Base-by-base conservation (phyloP, 2,113 vertebrate genomes). In the Pterocles gutturalis region DNA sequence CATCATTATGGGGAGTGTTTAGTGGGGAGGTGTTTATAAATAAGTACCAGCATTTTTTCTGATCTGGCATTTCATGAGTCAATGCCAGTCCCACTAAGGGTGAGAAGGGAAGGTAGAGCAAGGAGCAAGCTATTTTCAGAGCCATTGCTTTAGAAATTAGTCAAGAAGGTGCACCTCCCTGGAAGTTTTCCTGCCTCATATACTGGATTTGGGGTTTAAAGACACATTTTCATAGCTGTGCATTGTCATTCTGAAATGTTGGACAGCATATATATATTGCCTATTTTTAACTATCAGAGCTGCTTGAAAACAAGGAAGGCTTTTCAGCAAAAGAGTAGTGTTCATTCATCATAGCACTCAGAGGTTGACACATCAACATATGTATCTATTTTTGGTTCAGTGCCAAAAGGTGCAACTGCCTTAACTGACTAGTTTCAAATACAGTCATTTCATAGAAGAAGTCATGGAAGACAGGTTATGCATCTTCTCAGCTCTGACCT, bases 71-170 rank as follows among this genome's bases (percentile, higher is more conserved):
- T 76, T 96, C 26, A 53, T 5, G 24, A 93, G 69, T 36, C 71
- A 82, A 82, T 90, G 31, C 43, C 73, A 83, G 29, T 46, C 38
- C 57, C 71, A 17, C 9, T 3, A 58, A 12, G n/a, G 29, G 76
- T 58, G 48, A 66, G 48, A 64, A 48, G 10, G 13, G n/a, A 36
- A 87, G 51, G 54, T 46, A 72, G n/a, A 89, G 31, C 53, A 46
- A 53, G 82, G 57, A 71, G 38, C 19, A 36, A 84, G 69, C 54
- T 93, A 11, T 91, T 97, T 97, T 83, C 83, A 54, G 81, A 94
- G 71, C 49, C 43, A 11, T 41, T 66, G 77, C 28, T 91, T 97
- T 93, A 46, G 66, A 76, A 95, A 93, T 5, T 22, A 55, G 29
- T 49, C 34, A 73, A 70, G 71, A 55, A 75, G 64, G 46, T 36